Percentiles rank a stretch among this genome's conserved stretches.
phyloP scores from a whole-genome alignment of 2,888 invertebrate species.

The Spilosoma lubricipeda region DNA sequence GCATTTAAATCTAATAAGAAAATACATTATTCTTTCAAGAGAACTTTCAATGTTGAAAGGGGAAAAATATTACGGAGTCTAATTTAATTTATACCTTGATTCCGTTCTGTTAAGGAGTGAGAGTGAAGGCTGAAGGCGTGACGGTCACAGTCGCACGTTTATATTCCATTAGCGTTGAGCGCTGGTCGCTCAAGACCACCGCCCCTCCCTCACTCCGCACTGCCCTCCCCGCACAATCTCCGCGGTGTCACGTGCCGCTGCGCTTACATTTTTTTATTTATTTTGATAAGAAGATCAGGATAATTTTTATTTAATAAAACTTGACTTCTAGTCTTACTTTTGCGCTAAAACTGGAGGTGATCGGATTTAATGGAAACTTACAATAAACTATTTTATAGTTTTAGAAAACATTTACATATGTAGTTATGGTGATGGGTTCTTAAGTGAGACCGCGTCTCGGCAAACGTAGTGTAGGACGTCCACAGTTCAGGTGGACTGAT shows the following conservation, averaged over 20 bases:
- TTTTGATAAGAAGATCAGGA: not conserved
- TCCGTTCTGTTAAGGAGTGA: conserved; percentile 10
- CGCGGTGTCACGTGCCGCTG: not conserved
- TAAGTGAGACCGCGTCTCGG: no score
- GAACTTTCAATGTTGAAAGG: conserved; percentile 7
- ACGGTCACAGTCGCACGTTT: conserved; percentile 14
- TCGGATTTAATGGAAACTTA: not conserved
- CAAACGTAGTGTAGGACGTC: no score
- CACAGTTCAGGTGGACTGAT: no score
- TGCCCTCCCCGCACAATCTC: not conserved
- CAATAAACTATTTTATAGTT: not conserved
- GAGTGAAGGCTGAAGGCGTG: conserved; percentile 13
- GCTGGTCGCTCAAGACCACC: not conserved
- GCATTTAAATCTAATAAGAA: conserved; percentile 7
- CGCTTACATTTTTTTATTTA: not conserved
- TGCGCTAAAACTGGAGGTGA: not conserved
- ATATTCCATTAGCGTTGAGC: conserved; percentile 16
- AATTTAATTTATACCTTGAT: conserved; percentile 14
- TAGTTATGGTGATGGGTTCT: no score
- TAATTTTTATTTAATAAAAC: not conserved
- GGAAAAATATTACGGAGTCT: conserved; percentile 11
- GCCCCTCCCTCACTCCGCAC: not conserved
- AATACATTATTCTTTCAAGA: conserved; percentile 3
- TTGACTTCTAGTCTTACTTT: not conserved
- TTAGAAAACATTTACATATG: not conserved